Percentiles rank a stretch among this genome's conserved stretches.
Conservation (phyloP, 2,797 vertebrate species). For the Chelidonichthys spinosus region DNA sequence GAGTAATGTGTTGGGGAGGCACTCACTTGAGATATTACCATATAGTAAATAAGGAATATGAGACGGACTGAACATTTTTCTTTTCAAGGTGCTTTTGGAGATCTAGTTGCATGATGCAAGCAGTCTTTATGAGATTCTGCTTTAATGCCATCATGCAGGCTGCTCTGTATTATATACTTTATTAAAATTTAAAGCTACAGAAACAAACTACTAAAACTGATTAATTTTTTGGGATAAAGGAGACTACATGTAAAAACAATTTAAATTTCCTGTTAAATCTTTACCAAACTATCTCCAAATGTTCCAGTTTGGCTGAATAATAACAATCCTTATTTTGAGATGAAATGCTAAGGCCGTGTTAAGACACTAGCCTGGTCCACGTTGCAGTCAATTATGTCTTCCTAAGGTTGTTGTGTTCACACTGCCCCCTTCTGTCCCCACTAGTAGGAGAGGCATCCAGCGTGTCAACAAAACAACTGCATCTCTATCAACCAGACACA, state of each 20-base stretch:
- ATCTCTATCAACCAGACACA: constrained; percentile 60
- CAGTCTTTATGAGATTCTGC: constrained; percentile 19
- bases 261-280: too few relatives aligned
- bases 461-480: constrained; percentile 58
- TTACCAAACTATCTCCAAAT: neutral
- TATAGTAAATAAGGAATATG: constrained; percentile 74
- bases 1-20: constrained; percentile 80
- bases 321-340: constrained; percentile 11
- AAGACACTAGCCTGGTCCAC: constrained; percentile 6
- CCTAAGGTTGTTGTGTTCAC: constrained; percentile 70
- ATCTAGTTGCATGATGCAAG: constrained; percentile 33
- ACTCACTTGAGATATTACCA: constrained; percentile 78
- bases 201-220: constrained; percentile 21
- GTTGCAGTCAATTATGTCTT: constrained; percentile 47
- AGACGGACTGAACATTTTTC: constrained; percentile 71
- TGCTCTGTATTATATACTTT: constrained; percentile 10
- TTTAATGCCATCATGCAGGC: constrained; percentile 15
- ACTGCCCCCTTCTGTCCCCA: constrained; percentile 80
- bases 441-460: constrained; percentile 40
- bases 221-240: neutral
- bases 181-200: constrained; percentile 14
- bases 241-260: neutral
- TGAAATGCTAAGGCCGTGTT: constrained; percentile 3
- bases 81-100: constrained; percentile 64
- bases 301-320: neutral